Base-by-base conservation (phyloP, 2,888 invertebrate species). In the Ditylenchus weischeri region DNA sequence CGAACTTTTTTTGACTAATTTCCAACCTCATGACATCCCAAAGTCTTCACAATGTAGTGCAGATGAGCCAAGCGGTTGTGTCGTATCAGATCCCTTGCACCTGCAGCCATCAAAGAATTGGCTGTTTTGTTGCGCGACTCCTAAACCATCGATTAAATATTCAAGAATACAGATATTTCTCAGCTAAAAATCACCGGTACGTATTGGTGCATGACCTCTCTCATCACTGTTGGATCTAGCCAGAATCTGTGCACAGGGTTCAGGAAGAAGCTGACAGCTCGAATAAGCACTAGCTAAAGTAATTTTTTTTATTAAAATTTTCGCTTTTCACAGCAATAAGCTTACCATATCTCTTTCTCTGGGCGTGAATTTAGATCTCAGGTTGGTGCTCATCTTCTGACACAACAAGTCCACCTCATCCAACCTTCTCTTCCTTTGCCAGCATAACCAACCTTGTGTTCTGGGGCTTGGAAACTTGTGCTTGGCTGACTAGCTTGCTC, bases 161-260 rank as follows among this genome's bases (percentile, higher is more conserved):
- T 36, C 6, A 35, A 29, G 4, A 62, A 47, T 13, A 2, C 11
- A 23, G 72, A 67, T 62, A 43, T 8, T 10, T 71, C 71, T 5
- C 75, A 29, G 68, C 61, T 72, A 29, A 23, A 43, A 57, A 43
- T 43, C 69, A 71, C 79, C n/a, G 80, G 80, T 1, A 79, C 78
- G 43, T 75, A 75, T 58, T 79, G 78, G 65, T 81, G 80, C 81
- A 81, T 81, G 29, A 82, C 71, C 59, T 79, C 78, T 3, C 81
- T 68, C 36, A 81, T 72, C 13, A 80, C 81, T 7, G 75, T 71
- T 3, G 81, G 81, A 65, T 81, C 75, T 4, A 82, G 64, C 81
- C 81, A 81, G 69, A 81, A 80, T 18, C 80, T 73, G 62, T 78
- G 76, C 57, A 80, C 76, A 0, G 81, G 81, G 66, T 82, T 81